A percentile compares a stretch with the other conserved stretches of the same genome.
Conservation (phyloP, 2,888 invertebrate genomes). For the Calliphora vomitoria region DNA sequence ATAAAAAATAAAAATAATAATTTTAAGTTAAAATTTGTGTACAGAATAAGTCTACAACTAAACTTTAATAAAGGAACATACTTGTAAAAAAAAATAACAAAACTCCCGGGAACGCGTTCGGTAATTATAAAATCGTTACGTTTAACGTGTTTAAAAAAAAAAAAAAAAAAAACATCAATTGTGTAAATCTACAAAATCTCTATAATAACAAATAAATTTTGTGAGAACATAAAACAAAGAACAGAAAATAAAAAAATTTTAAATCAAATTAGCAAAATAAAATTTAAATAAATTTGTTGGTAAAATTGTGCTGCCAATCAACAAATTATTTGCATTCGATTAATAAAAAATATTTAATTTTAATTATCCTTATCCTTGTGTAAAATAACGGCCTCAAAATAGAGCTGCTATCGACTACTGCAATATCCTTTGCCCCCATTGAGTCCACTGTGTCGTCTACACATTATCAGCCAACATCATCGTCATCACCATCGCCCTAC, state of each 20-base stretch:
- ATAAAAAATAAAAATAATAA: slow-evolving; percentile 40
- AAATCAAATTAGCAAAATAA: slow-evolving; percentile 12
- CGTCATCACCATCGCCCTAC: slow-evolving; percentile 80
- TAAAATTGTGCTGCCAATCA: background rate
- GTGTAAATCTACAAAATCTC: slow-evolving; percentile 15
- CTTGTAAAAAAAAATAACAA: background rate
- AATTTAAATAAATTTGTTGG: background rate
- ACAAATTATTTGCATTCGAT: background rate
- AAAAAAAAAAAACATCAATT: slow-evolving; percentile 13
- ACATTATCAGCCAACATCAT: slow-evolving; percentile 59
- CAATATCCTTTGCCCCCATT: slow-evolving; percentile 83
- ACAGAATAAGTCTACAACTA: slow-evolving; percentile 45
- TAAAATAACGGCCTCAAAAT: slow-evolving; percentile 82
- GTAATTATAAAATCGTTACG: slow-evolving; percentile 58
- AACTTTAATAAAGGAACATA: slow-evolving; percentile 13
- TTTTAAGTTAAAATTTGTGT: slow-evolving; percentile 49
- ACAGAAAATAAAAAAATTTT: background rate
- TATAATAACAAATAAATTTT: background rate
- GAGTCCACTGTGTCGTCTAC: slow-evolving; percentile 77
- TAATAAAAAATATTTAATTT: slow-evolving; percentile 6
- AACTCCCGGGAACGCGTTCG: slow-evolving; percentile 45
- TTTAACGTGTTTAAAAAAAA: slow-evolving; percentile 48
- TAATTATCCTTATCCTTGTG: slow-evolving; percentile 25
- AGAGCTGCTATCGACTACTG: slow-evolving; percentile 84
- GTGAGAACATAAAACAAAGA: slow-evolving; percentile 3